Conservation (phyloP, 2,888 invertebrate species). For the Oscheius sp. region DNA sequence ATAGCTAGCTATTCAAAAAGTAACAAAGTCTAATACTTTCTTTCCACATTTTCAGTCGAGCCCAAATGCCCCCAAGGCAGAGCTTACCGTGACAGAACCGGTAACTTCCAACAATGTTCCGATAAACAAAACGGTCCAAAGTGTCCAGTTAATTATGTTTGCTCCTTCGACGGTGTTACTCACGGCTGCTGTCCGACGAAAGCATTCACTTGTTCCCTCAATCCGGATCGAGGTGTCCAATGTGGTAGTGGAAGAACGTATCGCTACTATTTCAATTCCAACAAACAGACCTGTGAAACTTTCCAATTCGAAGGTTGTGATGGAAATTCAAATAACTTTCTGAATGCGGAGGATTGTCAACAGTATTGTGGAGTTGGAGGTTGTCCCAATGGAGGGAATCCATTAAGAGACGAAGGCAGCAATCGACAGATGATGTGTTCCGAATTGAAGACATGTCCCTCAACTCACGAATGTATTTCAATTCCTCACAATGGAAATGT, state of each 20-base stretch:
- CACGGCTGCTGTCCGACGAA: slow-evolving; percentile 62
- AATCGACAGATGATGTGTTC: slow-evolving; percentile 58
- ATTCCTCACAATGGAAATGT: slow-evolving; percentile 56
- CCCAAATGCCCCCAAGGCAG: slow-evolving; percentile 65
- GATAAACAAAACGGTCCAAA: slow-evolving; percentile 53
- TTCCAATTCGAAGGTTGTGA: slow-evolving; percentile 68
- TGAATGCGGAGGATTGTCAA: slow-evolving; percentile 60
- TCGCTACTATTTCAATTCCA: slow-evolving; percentile 63
- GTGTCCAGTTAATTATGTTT: slow-evolving; percentile 65
- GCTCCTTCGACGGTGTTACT: slow-evolving; percentile 53
- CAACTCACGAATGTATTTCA: slow-evolving; percentile 61
- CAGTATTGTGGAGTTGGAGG: slow-evolving; percentile 67
- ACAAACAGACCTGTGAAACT: slow-evolving; percentile 63
- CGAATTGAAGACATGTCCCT: slow-evolving; percentile 49
- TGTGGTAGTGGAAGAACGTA: slow-evolving; percentile 62
- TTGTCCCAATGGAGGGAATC: slow-evolving; percentile 67
- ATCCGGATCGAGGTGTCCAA: slow-evolving; percentile 61
- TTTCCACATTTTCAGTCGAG: slow-evolving; percentile 52
- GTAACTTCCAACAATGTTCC: slow-evolving; percentile 60
- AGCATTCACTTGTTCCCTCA: slow-evolving; percentile 65
- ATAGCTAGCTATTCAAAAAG: neutral
- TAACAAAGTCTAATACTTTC: neutral
- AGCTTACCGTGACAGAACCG: slow-evolving; percentile 61
- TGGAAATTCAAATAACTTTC: slow-evolving; percentile 64
- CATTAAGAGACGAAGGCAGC: slow-evolving; percentile 55